Conservation (phyloP, 2,113 vertebrate genomes). For the Vulpes ferrilata region DNA sequence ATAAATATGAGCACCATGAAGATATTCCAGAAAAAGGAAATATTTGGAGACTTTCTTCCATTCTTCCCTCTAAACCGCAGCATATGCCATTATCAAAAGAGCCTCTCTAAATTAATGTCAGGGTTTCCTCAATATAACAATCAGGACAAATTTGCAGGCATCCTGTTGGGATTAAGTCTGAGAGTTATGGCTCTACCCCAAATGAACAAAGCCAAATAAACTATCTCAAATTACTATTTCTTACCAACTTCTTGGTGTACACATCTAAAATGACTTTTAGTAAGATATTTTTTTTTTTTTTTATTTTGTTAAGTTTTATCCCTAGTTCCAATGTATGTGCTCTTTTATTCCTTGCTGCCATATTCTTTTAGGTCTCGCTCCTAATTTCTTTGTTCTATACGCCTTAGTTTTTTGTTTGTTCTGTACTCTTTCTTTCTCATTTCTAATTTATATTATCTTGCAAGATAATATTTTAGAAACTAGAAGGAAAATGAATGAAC, state of each 20-base stretch:
- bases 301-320: neutral
- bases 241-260: neutral
- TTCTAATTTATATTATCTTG: slow-evolving; percentile 10
- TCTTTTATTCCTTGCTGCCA: neutral
- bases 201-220: neutral
- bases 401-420: neutral
- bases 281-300: neutral
- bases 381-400: neutral
- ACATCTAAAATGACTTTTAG: neutral
- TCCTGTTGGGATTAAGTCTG: neutral
- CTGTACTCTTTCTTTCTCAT: neutral
- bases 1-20: neutral
- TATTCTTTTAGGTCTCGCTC: neutral
- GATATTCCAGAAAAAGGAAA: slow-evolving; percentile 1
- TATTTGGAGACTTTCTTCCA: neutral
- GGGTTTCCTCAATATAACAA: neutral
- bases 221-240: neutral
- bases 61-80: neutral
- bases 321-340: neutral
- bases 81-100: neutral
- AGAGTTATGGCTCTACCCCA: neutral
- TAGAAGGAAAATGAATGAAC: neutral
- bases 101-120: neutral
- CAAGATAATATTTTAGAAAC: neutral
- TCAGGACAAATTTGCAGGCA: neutral